Evolutionary conservation across 2,888 invertebrate species (phyloP).

Genomic region (Nomada flava): DNA sequence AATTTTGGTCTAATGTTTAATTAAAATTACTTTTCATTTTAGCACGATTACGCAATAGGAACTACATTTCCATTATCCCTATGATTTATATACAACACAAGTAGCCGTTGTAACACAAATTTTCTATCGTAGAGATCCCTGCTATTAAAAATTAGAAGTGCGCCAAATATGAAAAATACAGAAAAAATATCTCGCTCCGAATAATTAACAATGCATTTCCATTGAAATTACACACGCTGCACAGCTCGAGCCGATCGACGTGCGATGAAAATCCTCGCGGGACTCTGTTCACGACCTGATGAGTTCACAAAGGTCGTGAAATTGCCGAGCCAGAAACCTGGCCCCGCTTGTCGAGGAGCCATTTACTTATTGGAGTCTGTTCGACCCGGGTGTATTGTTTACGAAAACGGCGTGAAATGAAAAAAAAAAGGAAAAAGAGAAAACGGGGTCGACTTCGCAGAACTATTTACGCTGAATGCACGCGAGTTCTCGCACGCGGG

Average conservation of each 20-base stretch:
- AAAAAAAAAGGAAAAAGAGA: slow-evolving; percentile 16
- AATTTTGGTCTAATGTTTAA: too few relatives aligned
- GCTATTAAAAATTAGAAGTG: too few relatives aligned
- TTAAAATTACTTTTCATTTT: too few relatives aligned
- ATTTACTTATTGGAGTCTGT: slow-evolving; percentile 60
- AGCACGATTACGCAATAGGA: too few relatives aligned
- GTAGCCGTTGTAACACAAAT: too few relatives aligned
- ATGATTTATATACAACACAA: too few relatives aligned
- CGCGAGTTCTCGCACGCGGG: slow-evolving; percentile 1
- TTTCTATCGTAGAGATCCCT: too few relatives aligned
- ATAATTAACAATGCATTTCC: neutral
- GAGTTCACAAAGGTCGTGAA: slow-evolving; percentile 43
- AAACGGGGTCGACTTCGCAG: slow-evolving; percentile 48
- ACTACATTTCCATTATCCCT: too few relatives aligned
- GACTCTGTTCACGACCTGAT: slow-evolving; percentile 21
- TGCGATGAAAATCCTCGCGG: slow-evolving; percentile 24
- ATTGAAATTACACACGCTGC: neutral
- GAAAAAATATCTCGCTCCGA: neutral
- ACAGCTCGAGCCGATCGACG: slow-evolving; percentile 8
- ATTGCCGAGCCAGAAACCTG: slow-evolving; percentile 41
- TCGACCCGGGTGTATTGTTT: slow-evolving; percentile 59
- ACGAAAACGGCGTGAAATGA: slow-evolving; percentile 27
- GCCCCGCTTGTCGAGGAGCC: slow-evolving; percentile 41
- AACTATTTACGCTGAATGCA: slow-evolving; percentile 38
- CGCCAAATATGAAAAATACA: neutral